Base-by-base conservation (phyloP, 2,797 vertebrate genomes). In the Leptatherina wallacei region DNA sequence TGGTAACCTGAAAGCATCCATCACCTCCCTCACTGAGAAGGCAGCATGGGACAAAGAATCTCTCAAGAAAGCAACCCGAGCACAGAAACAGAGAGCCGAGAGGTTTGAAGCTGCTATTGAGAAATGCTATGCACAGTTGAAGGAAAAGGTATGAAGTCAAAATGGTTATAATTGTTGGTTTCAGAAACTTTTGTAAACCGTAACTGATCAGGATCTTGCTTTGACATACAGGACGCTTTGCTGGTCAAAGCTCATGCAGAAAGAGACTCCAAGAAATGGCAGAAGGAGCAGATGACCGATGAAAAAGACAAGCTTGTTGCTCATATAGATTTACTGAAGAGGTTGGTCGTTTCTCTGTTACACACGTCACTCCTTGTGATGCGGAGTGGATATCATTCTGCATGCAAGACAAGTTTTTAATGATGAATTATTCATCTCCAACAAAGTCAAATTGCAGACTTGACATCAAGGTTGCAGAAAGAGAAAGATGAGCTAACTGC, bases 21-120 rank as follows among this genome's bases (percentile, higher is more conserved):
- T 95, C 30, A 2, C 69, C 3, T 54, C 86, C 33, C 33, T 94
- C 73, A 92, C 85, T 57, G 91, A 94, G 82, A 93, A 85, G 73
- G 92, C 83, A 13, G 79, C 80, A 2, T 85, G 91, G 65, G 95
- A 95, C 84, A 92, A 93, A 65, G 87, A 88, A 9, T 92, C 88
- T 54, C 89, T 98, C n/a, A 95, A 93, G 90, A 96, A 94, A 87
- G 95, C 95, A 10, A 83, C 93, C 0, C 88, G 85, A 65, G 93
- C 90, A 32, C 96, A 97, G 73, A 96, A 93, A 83, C 87, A 85
- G 63, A 93, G 95, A 89, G 93, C 95, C 3, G 87, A 94, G 47
- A 57, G 12, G 57, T 95, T 96, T 29, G 95, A 96, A 84, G 89
- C 87, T 16, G 87, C 93, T 13, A 73, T 95, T 57, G 94, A 95